A percentile compares a stretch with the other conserved stretches of the same genome.
Conservation (phyloP, 2,888 invertebrate species). For the Melanostoma scalare region DNA sequence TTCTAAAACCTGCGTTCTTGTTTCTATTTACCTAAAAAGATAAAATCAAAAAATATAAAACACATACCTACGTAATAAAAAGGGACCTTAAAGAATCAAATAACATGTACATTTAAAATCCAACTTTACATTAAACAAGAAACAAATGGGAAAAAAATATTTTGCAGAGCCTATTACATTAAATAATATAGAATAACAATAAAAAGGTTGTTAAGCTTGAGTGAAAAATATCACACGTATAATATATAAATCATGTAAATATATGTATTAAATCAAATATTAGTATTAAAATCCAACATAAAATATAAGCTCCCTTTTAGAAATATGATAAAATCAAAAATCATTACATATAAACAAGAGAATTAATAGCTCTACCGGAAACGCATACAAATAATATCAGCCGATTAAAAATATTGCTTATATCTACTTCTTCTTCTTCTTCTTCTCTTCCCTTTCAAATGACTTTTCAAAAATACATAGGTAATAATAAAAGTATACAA, state of each 20-base stretch:
- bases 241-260: slow-evolving; percentile 51
- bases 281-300: slow-evolving; percentile 45
- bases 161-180: slow-evolving; percentile 36
- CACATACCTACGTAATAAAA: slow-evolving; percentile 76
- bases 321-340: slow-evolving; percentile 30
- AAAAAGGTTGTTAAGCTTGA: slow-evolving; percentile 66
- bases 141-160: slow-evolving; percentile 34
- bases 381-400: slow-evolving; percentile 43
- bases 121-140: slow-evolving; percentile 36
- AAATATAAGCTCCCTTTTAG: slow-evolving; percentile 43
- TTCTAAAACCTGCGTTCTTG: slow-evolving; percentile 36
- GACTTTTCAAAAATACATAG: slow-evolving; percentile 14
- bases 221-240: slow-evolving; percentile 55
- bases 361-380: slow-evolving; percentile 72
- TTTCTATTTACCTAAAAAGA: neutral
- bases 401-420: slow-evolving; percentile 56
- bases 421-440: slow-evolving; percentile 17
- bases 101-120: slow-evolving; percentile 35
- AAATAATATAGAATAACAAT: slow-evolving; percentile 27
- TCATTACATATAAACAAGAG: slow-evolving; percentile 70
- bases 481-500: slow-evolving; percentile 34
- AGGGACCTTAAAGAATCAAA: slow-evolving; percentile 75
- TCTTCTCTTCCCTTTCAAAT: slow-evolving; percentile 34
- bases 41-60: slow-evolving; percentile 39
- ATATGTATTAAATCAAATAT: slow-evolving; percentile 30